Evolutionary conservation across 2,888 invertebrate genomes (phyloP), one percentile per base, ranked within the genome.

Genomic region (Metacarcinus magister): DNA sequence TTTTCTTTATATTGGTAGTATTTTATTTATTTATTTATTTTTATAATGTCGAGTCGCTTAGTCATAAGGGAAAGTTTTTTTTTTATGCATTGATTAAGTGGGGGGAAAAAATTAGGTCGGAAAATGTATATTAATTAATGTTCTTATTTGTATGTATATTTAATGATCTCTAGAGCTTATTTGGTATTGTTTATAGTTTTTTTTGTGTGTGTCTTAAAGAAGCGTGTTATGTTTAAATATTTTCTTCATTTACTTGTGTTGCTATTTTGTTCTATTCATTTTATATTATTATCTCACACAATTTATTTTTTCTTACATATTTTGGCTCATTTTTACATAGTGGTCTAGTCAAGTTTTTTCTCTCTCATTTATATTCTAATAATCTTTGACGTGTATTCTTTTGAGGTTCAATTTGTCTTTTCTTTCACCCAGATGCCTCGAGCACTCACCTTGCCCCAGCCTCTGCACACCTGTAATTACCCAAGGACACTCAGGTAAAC

Each of bases 401-500:
- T 32, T 82, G 10, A 32, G 32, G 82, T 8, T 32, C 7, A 82
- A 28, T 82, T 28, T 8, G 28, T 32, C 19, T 5, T 32, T 82
- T 32, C 32, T 28, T 82, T 32, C 32, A 8, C 82, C 82, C 28
- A 23, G 32, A 82, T 28, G 32, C 82, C 82, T 32, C 4, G 82
- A 82, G 32, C 82, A 32, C 67, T 7, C 82, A 82, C 82, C 82
- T 82, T 32, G 82, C 82, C 82, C 8, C 8, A 13, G 67, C 67
- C 67, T 5, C 82, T 13, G 4, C 0, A 82, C 82, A 82, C 82
- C 82, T 82, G 82, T 82, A 82, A 82, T 82, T 82, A 82, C 10
- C 82, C 82, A 82, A 82, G 82, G 82, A 82, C 82, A 32, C 10
- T 82, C 82, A 82, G 82, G 82, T 32, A 82, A 28, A 10, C 82